A percentile compares a stretch with the other conserved stretches of the same genome.
phyloP scores from a whole-genome alignment of 2,888 invertebrate species.

The Pachycephus smyrnensis region DNA sequence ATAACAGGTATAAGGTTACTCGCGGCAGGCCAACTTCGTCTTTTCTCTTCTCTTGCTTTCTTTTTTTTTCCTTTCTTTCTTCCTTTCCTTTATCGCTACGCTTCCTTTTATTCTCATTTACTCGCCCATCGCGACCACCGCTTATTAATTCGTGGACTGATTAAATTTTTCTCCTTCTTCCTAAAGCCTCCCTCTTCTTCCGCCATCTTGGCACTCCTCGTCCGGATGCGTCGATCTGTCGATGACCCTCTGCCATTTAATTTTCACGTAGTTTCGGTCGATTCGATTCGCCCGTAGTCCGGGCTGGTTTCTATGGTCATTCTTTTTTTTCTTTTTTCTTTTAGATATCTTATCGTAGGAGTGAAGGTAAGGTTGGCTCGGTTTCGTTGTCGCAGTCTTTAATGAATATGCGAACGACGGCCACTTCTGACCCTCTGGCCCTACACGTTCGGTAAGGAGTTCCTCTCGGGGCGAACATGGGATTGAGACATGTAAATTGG shows the following conservation, averaged over 20 bases:
- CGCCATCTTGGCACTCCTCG: not conserved
- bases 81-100: conserved; percentile 11
- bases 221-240: conserved; percentile 13
- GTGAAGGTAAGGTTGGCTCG: conserved; percentile 18
- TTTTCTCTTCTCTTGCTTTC: conserved; percentile 20
- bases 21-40: conserved; percentile 32
- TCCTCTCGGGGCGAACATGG: conserved; percentile 46
- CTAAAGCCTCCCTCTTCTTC: not conserved
- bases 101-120: conserved; percentile 3
- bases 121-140: conserved; percentile 11
- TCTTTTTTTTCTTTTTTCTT: conserved; percentile 18
- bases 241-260: too few species aligned
- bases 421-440: conserved; percentile 21
- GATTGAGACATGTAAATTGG: conserved; percentile 67
- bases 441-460: conserved; percentile 22
- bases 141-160: conserved; percentile 50
- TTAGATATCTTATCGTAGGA: conserved; percentile 25
- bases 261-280: not conserved
- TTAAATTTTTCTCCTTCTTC: conserved; percentile 43
- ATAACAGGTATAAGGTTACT: conserved; percentile 58
- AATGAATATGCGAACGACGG: conserved; percentile 53
- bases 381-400: conserved; percentile 33
- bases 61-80: conserved; percentile 35
- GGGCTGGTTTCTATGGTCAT: not conserved
- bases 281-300: not conserved